Evolutionary conservation across 2,113 vertebrate genomes (phyloP).

Genomic region (Nyctereutes procyonoides): DNA sequence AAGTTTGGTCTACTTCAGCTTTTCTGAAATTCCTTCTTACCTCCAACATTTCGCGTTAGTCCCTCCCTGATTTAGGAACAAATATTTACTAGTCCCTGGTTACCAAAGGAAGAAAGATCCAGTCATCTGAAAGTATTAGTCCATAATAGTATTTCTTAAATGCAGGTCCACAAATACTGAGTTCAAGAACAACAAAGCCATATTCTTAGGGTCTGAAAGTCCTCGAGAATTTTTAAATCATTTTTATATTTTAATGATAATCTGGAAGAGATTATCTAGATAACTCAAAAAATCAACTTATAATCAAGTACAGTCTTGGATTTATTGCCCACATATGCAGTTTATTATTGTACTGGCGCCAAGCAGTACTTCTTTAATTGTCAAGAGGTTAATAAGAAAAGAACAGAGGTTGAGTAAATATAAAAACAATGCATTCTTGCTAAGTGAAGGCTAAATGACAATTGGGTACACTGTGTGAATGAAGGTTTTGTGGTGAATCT

Average conservation of each 20-base stretch:
- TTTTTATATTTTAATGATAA: constrained; percentile 26
- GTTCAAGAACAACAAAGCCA: background rate
- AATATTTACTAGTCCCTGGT: background rate
- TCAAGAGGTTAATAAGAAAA: background rate
- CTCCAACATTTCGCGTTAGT: background rate
- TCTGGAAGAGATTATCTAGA: constrained; percentile 11
- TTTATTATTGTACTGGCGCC: background rate
- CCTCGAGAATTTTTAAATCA: background rate
- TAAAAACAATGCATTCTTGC: background rate
- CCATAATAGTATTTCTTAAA: constrained; percentile 41
- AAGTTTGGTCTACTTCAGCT: background rate
- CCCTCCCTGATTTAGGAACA: background rate
- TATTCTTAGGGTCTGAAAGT: background rate
- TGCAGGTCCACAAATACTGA: background rate
- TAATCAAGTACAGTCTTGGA: background rate
- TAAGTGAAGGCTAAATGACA: constrained; percentile 33
- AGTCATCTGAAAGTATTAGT: constrained; percentile 10
- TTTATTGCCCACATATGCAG: background rate
- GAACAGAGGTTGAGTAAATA: background rate
- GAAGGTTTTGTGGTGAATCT: background rate
- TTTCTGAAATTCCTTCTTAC: constrained; percentile 18
- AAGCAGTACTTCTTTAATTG: background rate
- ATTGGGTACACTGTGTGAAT: background rate
- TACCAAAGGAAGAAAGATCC: background rate
- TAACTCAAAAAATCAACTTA: constrained; percentile 25